Evolutionary conservation across 2,888 invertebrate genomes (phyloP).

Genomic region (Cybosia mesomella): DNA sequence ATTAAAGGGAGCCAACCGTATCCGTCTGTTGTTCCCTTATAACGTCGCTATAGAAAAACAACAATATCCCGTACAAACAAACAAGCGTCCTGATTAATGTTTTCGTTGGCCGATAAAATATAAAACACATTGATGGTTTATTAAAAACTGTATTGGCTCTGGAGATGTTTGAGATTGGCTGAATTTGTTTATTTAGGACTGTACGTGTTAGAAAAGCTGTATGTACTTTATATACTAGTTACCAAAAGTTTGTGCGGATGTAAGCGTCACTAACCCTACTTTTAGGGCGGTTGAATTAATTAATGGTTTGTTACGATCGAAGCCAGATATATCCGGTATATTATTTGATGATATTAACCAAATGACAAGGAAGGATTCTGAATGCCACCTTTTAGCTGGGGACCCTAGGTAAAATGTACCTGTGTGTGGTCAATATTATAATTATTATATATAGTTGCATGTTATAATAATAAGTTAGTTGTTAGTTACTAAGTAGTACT

Average conservation of each 20-base stretch:
- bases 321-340: too few species aligned
- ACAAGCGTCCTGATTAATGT: slow-evolving; percentile 52
- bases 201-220: neutral
- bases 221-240: neutral
- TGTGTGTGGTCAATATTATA: too few species aligned
- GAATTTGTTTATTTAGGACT: slow-evolving; percentile 19
- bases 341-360: too few species aligned
- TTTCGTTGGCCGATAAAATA: slow-evolving; percentile 49
- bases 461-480: too few species aligned
- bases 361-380: too few species aligned
- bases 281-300: too few species aligned
- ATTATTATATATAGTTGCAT: too few species aligned
- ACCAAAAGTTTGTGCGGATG: neutral
- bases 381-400: too few species aligned
- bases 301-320: too few species aligned
- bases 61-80: slow-evolving; percentile 55
- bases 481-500: too few species aligned
- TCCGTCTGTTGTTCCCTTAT: slow-evolving; percentile 56
- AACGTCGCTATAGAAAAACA: slow-evolving; percentile 60
- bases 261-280: too few species aligned
- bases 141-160: slow-evolving; percentile 32
- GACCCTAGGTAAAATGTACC: too few species aligned
- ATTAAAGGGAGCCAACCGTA: slow-evolving; percentile 72
- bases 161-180: slow-evolving; percentile 7
- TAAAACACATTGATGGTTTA: slow-evolving; percentile 31